A percentile compares a stretch with the other conserved stretches of the same genome.
Evolutionary conservation across 2,797 vertebrate genomes (phyloP).

Genomic region (Sciurus carolinensis): DNA sequence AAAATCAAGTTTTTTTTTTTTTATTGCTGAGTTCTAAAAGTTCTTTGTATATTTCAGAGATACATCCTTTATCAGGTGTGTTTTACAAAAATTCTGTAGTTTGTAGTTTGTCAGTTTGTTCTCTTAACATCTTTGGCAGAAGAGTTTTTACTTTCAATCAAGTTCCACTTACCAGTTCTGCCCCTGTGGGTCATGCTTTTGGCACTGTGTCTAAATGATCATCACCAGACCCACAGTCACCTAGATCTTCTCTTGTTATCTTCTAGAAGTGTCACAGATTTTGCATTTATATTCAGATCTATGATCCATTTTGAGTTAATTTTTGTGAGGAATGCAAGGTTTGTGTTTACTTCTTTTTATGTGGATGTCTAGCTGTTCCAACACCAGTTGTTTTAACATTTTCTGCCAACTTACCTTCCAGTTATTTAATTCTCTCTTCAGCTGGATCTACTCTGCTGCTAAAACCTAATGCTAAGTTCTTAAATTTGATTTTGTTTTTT

Average conservation of each 20-base stretch:
- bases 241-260: background rate
- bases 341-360: background rate
- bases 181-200: background rate
- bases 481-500: conserved; percentile 25
- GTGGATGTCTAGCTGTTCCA: background rate
- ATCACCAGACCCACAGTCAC: background rate
- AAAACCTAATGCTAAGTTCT: background rate
- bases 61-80: background rate
- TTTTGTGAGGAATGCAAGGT: background rate
- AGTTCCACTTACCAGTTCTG: background rate
- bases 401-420: background rate
- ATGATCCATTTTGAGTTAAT: background rate
- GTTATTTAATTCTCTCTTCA: background rate
- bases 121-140: background rate
- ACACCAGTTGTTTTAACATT: background rate
- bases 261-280: background rate
- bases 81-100: background rate
- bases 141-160: background rate
- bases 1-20: background rate
- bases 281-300: background rate
- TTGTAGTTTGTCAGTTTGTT: background rate
- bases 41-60: background rate
- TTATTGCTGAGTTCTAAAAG: background rate
- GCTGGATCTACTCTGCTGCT: background rate
- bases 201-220: background rate